These are phyloP conservation scores for Psococerastis gibbosa DNA, from an alignment of 2,888 invertebrate genomes.

Conservation along the genomic window DNA sequence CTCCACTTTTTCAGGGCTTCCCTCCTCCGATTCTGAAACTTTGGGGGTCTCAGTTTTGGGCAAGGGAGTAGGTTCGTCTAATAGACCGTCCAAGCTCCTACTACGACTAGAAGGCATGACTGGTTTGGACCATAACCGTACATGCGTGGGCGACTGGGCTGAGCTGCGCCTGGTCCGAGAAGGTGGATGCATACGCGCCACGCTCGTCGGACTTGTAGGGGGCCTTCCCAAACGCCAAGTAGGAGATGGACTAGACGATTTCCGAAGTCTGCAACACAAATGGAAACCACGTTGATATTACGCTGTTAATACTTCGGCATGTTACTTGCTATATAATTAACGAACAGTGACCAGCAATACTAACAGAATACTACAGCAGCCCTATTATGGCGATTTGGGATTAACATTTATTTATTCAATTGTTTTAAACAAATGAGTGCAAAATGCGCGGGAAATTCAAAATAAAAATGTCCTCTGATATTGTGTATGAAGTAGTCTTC, in stretches of 20 bases:
- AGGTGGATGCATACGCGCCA: slow-evolving; percentile 12
- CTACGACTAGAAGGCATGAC: slow-evolving; percentile 1
- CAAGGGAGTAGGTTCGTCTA: slow-evolving; percentile 28
- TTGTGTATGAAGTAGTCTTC: too few species aligned
- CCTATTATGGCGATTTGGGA: too few species aligned
- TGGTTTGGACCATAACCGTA: slow-evolving; percentile 4
- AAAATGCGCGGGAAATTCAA: too few species aligned
- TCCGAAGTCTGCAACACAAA: slow-evolving; percentile 43
- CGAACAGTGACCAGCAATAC: too few species aligned
- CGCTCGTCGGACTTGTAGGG: slow-evolving; percentile 21
- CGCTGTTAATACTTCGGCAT: too few species aligned
- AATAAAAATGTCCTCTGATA: too few species aligned
- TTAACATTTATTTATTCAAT: too few species aligned
- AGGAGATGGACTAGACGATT: slow-evolving; percentile 43
- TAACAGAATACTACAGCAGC: too few species aligned
- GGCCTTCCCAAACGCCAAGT: slow-evolving; percentile 34
- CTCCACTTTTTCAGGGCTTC: slow-evolving; percentile 3
- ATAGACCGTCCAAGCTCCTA: slow-evolving; percentile 41
- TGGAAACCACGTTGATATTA: too few species aligned
- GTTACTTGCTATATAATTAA: too few species aligned
- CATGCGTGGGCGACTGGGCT: slow-evolving; percentile 7
- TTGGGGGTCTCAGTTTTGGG: too few species aligned
- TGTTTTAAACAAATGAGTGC: too few species aligned
- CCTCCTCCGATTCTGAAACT: background rate
- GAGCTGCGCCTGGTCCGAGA: slow-evolving; percentile 12